phyloP scores from a whole-genome alignment of 2,113 vertebrate species.

The Cyanoliseus patagonus region DNA sequence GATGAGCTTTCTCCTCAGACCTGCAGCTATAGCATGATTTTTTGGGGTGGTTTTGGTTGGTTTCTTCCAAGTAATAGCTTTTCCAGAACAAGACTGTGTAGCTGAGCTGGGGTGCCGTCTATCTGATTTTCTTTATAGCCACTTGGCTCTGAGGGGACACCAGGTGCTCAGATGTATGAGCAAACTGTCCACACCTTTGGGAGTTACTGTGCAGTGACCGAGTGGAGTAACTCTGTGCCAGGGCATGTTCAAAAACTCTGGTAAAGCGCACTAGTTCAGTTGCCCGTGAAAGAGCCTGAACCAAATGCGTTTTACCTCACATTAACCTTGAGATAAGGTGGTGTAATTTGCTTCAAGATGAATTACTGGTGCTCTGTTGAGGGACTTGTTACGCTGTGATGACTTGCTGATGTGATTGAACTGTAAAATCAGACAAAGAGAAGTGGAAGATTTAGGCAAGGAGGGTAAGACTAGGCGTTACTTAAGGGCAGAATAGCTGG shows the following conservation, averaged over 20 bases:
- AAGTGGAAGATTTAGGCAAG: background rate
- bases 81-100: background rate
- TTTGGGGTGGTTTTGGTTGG: background rate
- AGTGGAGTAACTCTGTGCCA: background rate
- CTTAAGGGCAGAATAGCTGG: background rate
- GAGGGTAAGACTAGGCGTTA: background rate
- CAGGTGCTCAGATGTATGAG: background rate
- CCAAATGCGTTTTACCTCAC: background rate
- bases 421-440: background rate
- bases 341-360: background rate
- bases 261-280: background rate
- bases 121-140: background rate
- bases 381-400: background rate
- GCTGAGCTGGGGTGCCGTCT: background rate
- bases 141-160: background rate
- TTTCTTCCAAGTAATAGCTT: background rate
- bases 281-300: background rate
- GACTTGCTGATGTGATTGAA: constrained; percentile 7
- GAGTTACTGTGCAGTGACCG: background rate
- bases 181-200: background rate
- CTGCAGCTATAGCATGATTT: background rate
- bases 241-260: background rate
- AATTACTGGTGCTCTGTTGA: background rate
- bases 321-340: constrained; percentile 13
- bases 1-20: background rate